phyloP scores from a whole-genome alignment of 1,140 invertebrate genomes.

The Aethina tumida region DNA sequence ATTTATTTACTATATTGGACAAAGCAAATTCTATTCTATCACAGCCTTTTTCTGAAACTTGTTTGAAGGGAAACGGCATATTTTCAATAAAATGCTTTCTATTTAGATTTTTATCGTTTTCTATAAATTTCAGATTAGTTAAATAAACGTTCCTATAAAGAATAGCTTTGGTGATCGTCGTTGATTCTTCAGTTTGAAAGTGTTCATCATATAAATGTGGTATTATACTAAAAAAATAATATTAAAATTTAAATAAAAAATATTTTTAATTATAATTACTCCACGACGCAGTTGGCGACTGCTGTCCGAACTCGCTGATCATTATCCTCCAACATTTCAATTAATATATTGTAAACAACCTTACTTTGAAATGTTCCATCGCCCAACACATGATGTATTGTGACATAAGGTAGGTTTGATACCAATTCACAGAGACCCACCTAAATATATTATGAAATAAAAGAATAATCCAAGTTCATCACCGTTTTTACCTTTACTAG shows the following conservation, averaged over 20 bases:
- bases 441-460: slow-evolving; percentile 21
- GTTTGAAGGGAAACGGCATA: slow-evolving; percentile 32
- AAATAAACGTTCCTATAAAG: slow-evolving; percentile 34
- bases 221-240: slow-evolving; percentile 37
- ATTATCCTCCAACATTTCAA: slow-evolving; percentile 58
- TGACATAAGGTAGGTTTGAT: slow-evolving; percentile 45
- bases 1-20: slow-evolving; percentile 41
- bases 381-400: slow-evolving; percentile 39
- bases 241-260: slow-evolving; percentile 2
- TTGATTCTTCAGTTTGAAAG: slow-evolving; percentile 34
- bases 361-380: slow-evolving; percentile 46
- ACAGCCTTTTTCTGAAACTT: slow-evolving; percentile 8
- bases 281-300: slow-evolving; percentile 54
- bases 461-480: slow-evolving; percentile 3
- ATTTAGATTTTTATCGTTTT: slow-evolving; percentile 19
- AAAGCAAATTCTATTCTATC: slow-evolving; percentile 32
- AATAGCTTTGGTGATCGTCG: slow-evolving; percentile 37
- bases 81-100: slow-evolving; percentile 27
- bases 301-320: slow-evolving; percentile 69
- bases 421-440: slow-evolving; percentile 52
- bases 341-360: slow-evolving; percentile 50
- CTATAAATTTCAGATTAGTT: slow-evolving; percentile 17
- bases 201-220: slow-evolving; percentile 37
- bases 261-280: slow-evolving; percentile 40
- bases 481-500: slow-evolving; percentile 59